Evolutionary conservation across 1,140 invertebrate species (phyloP).

Genomic region (Antheraea mylitta): DNA sequence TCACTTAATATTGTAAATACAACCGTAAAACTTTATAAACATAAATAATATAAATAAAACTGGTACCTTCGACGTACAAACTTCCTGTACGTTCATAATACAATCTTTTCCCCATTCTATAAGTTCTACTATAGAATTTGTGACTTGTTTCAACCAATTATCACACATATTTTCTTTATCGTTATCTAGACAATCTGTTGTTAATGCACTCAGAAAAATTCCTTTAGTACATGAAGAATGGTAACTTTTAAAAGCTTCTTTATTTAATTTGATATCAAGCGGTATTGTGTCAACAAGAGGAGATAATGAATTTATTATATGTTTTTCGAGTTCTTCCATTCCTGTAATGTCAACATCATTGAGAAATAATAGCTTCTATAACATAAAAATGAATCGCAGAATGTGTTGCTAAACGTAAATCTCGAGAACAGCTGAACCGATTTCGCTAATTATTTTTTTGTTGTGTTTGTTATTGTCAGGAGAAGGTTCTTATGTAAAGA

Average conservation of each 20-base stretch:
- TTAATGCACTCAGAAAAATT: constrained; percentile 20
- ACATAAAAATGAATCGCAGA: no score
- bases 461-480: no score
- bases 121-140: constrained; percentile 30
- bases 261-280: constrained; percentile 28
- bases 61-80: constrained; percentile 39
- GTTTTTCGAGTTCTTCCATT: constrained; percentile 36
- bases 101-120: constrained; percentile 28
- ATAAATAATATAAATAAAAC: neutral
- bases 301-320: constrained; percentile 53
- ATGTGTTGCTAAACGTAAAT: no score
- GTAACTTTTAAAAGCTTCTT: constrained; percentile 28
- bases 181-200: constrained; percentile 10
- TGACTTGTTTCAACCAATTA: constrained; percentile 39
- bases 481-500: no score
- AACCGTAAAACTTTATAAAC: neutral
- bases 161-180: constrained; percentile 26
- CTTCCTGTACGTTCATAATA: constrained; percentile 28
- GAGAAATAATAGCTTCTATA: no score
- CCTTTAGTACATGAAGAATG: constrained; percentile 13
- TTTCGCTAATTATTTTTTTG: no score
- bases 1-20: no score
- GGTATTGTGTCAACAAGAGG: constrained; percentile 8
- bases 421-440: no score
- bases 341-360: constrained; percentile 32